Evolutionary conservation across 2,797 vertebrate genomes (phyloP).

Genomic region (Pangasius krempfi): DNA sequence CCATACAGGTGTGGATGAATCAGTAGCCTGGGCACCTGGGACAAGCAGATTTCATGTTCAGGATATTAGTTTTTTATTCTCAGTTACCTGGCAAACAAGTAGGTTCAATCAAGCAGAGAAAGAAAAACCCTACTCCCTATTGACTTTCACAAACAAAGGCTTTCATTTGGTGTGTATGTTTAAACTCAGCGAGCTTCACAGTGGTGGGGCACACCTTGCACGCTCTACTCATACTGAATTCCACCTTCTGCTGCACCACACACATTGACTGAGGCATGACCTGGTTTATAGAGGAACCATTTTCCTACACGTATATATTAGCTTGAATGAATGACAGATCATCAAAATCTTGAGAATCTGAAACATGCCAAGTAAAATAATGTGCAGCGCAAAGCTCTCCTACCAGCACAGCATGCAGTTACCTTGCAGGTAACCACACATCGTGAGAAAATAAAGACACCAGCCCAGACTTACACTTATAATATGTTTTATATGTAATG

Average conservation of each 20-base stretch:
- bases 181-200: background rate
- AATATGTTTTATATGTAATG: background rate
- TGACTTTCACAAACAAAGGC: background rate
- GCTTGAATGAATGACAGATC: background rate
- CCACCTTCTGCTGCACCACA: background rate
- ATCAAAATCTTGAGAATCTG: background rate
- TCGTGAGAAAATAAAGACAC: background rate
- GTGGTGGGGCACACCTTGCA: background rate
- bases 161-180: constrained; percentile 7
- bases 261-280: background rate
- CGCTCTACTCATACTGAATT: background rate
- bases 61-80: constrained; percentile 11
- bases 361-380: background rate
- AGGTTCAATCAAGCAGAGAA: background rate
- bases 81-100: background rate
- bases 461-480: background rate
- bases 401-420: background rate
- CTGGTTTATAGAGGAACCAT: background rate
- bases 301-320: background rate
- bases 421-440: constrained; percentile 4
- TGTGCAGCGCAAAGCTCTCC: background rate
- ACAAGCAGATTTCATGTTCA: background rate
- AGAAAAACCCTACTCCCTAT: background rate
- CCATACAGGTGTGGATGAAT: background rate
- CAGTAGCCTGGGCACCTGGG: background rate